Conservation (phyloP, 2,797 vertebrate species). For the Myotis pilosus region DNA sequence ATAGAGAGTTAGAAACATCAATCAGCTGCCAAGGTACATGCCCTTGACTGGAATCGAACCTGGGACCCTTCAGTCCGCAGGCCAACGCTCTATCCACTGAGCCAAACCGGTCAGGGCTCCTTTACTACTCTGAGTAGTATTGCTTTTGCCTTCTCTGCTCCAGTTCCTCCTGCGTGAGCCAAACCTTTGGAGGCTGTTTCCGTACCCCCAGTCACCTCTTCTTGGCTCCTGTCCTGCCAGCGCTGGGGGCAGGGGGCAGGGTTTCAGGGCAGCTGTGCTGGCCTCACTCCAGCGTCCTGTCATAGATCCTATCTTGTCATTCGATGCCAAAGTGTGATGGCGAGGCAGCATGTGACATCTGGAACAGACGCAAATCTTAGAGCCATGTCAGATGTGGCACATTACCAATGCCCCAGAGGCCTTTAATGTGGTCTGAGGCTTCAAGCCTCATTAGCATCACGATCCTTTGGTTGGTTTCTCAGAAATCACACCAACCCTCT, state of each 20-base stretch:
- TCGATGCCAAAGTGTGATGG: neutral
- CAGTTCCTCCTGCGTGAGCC: rapidly evolving
- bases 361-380: neutral
- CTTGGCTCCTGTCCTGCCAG: neutral
- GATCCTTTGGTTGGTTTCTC: neutral
- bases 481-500: neutral
- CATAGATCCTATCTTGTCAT: neutral
- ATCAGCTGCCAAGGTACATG: no score
- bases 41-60: no score
- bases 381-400: neutral
- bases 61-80: no score
- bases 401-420: neutral
- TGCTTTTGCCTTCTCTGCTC: neutral
- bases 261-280: neutral
- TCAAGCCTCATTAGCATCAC: neutral
- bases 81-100: no score
- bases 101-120: neutral
- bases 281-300: neutral
- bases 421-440: neutral
- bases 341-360: neutral
- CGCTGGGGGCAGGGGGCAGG: neutral
- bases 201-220: neutral
- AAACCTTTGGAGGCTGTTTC: neutral
- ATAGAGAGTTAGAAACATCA: no score
- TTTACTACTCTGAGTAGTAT: neutral